Base-by-base conservation (phyloP, 2,797 vertebrate species). In the Enteromius paludinosus region DNA sequence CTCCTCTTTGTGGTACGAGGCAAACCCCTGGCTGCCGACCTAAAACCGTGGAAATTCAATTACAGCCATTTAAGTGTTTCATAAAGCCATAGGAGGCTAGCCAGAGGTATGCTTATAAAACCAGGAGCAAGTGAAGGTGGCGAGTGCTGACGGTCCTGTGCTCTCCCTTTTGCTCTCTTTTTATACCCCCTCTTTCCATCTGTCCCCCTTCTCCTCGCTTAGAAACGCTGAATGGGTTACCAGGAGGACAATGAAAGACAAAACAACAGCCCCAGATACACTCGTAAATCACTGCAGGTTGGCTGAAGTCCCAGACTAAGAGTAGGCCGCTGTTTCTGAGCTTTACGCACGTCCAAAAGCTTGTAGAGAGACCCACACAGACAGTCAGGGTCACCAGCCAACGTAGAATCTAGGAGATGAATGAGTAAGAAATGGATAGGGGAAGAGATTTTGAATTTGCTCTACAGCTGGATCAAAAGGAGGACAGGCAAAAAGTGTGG, bases 21-120 rank as follows among this genome's bases (percentile, higher is more conserved):
- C 89, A 90, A 93, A 92, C 90, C 90, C 89, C 81, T 81, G 90
- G 89, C 89, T 91, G 89, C 91, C 73, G 85, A 92, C 92, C 93
- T 89, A 92, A 88, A 94, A 93, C 93, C 90, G 90, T 95, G 94
- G 94, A 95, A 96, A 95, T 94, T 94, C 93, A 95, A 95, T 95
- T 94, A 95, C 87, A 93, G 45, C 73, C 90, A 92, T 91, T 94
- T 92, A 94, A 94, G 93, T 92, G 93, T 94, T 95, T 95, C 92
- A 95, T 95, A 95, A 96, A 95, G 90, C 93, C 89, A 92, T 92
- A 94, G 93, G 92, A 94, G 92, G 93, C 92, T 92, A 87, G 93
- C 92, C 92, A 92, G 88, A 94, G 93, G 93, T 95, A 95, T 94
- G 91, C 94, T 89, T 86, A 92, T 95, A 94, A 95, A 95, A 93